phyloP scores from a whole-genome alignment of 2,888 invertebrate genomes.

The Pelosia muscerda region DNA sequence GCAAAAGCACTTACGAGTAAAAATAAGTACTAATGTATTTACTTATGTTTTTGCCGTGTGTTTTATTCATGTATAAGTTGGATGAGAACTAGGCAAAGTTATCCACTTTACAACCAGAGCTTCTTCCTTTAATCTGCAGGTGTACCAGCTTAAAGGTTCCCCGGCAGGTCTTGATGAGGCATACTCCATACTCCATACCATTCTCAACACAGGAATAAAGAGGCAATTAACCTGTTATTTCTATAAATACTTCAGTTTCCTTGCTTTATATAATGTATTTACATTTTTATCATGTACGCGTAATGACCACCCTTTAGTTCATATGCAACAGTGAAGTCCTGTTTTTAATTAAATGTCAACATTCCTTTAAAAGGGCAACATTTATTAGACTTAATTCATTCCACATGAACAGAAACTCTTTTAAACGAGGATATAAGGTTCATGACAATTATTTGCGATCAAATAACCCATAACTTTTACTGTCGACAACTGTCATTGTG shows the following conservation, averaged over 20 bases:
- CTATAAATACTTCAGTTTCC: slow-evolving; percentile 4
- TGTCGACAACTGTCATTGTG: not conserved
- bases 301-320: slow-evolving; percentile 65
- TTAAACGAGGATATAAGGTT: slow-evolving; percentile 55
- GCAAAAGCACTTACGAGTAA: not conserved
- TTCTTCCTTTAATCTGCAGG: not conserved
- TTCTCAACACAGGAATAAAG: not conserved
- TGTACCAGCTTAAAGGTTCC: not conserved
- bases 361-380: slow-evolving; percentile 73
- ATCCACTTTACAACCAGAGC: not conserved
- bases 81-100: not conserved
- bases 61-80: not conserved
- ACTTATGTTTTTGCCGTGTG: not conserved
- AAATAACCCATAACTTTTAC: not conserved
- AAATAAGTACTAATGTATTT: not conserved
- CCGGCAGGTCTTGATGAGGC: not conserved
- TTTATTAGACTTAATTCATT: slow-evolving; percentile 64
- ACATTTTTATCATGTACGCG: slow-evolving; percentile 56
- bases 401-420: slow-evolving; percentile 55
- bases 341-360: slow-evolving; percentile 80
- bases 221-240: not conserved
- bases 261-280: slow-evolving; percentile 28
- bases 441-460: not conserved
- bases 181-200: not conserved
- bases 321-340: slow-evolving; percentile 55